Conservation (phyloP, 2,113 vertebrate species). For the Otis tarda region DNA sequence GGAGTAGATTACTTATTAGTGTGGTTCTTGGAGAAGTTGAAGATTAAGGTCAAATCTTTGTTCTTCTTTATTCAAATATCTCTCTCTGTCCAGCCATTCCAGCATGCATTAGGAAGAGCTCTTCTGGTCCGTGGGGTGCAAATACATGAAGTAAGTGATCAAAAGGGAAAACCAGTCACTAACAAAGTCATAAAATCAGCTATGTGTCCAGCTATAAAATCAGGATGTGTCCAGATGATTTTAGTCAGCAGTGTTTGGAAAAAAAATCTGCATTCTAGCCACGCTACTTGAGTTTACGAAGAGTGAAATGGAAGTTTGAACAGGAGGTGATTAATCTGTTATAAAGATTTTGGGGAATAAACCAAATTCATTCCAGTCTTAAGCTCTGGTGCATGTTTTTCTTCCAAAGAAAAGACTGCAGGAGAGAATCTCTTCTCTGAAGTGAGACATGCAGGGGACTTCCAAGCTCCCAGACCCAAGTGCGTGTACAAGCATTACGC, state of each 20-base stretch:
- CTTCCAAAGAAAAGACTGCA: background rate
- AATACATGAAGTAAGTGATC: background rate
- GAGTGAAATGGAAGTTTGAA: background rate
- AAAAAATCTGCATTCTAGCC: background rate
- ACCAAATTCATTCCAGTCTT: background rate
- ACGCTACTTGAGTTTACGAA: background rate
- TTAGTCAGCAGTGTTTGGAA: background rate
- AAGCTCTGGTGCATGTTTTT: background rate
- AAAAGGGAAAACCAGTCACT: background rate
- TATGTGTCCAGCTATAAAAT: too few relatives aligned
- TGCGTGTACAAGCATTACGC: rapidly evolving
- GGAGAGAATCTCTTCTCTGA: background rate
- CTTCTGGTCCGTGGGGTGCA: background rate
- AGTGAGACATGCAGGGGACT: background rate
- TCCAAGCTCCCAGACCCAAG: background rate
- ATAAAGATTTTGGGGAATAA: background rate
- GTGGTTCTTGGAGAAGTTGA: background rate
- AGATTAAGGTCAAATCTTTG: background rate
- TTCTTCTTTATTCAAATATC: background rate
- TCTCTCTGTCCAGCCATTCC: background rate
- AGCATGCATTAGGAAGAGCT: background rate
- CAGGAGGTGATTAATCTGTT: rapidly evolving
- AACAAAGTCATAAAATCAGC: background rate
- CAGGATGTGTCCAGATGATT: background rate
- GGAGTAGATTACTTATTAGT: background rate